These are phyloP conservation scores for Lithophane leautieri DNA, from an alignment of 2,888 invertebrate genomes.

Conservation along the genomic window DNA sequence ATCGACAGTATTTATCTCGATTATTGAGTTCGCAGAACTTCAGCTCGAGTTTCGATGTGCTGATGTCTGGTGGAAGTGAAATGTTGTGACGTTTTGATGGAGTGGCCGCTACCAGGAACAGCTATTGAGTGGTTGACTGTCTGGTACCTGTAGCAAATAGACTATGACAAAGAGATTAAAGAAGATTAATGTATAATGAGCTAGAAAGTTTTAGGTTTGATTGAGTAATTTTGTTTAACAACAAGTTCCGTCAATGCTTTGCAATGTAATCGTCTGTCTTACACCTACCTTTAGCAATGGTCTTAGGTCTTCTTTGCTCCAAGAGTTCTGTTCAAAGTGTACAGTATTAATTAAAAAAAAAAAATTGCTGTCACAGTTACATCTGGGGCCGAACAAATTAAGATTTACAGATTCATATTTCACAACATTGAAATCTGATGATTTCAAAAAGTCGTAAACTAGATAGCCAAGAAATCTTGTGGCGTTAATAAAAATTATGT, in stretches of 20 bases:
- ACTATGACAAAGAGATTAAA: slow-evolving; percentile 13
- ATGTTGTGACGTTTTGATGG: slow-evolving; percentile 58
- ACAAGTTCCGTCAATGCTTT: slow-evolving; percentile 4
- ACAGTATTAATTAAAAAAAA: background rate
- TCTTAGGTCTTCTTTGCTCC: background rate
- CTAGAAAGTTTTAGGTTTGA: slow-evolving; percentile 6
- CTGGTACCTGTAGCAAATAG: slow-evolving; percentile 18
- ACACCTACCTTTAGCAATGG: background rate
- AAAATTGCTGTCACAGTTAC: background rate
- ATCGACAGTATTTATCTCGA: slow-evolving; percentile 80
- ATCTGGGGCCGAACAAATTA: slow-evolving; percentile 8
- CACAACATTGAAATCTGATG: slow-evolving; percentile 49
- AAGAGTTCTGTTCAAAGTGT: background rate
- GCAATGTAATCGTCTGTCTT: background rate
- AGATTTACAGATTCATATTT: slow-evolving; percentile 52
- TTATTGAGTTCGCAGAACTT: slow-evolving; percentile 73
- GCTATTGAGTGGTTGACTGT: slow-evolving; percentile 23
- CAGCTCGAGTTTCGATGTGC: slow-evolving; percentile 50
- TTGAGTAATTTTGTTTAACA: background rate
- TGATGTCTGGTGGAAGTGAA: slow-evolving; percentile 55
- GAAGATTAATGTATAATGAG: background rate
- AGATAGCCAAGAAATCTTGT: slow-evolving; percentile 49
- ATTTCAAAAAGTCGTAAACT: slow-evolving; percentile 59
- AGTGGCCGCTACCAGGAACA: slow-evolving; percentile 43
- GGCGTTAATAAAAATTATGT: slow-evolving; percentile 57